These are phyloP conservation scores for Danaus melanippus DNA, from an alignment of 1,140 invertebrate genomes.

Conservation along the genomic window DNA sequence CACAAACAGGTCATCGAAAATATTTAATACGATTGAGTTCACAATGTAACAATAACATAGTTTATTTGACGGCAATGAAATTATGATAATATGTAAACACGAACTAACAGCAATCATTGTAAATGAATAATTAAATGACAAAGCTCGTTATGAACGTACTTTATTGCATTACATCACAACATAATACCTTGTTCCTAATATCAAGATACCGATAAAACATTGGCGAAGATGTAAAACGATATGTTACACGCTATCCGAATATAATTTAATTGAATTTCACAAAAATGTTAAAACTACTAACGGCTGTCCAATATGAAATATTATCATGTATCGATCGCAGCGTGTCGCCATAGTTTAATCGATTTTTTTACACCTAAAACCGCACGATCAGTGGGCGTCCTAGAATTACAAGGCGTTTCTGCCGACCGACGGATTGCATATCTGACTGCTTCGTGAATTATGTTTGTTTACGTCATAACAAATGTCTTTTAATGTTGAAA, in stretches of 20 bases:
- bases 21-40: not conserved
- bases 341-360: constrained; percentile 66
- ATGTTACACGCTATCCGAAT: constrained; percentile 38
- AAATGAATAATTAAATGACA: constrained; percentile 16
- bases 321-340: constrained; percentile 66
- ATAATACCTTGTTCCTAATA: constrained; percentile 30
- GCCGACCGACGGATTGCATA: constrained; percentile 43
- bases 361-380: constrained; percentile 72
- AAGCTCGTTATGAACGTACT: constrained; percentile 23
- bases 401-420: constrained; percentile 62
- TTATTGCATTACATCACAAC: constrained; percentile 28
- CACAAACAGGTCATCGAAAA: not conserved
- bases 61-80: constrained; percentile 12
- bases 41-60: constrained; percentile 2
- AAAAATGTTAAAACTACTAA: constrained; percentile 58
- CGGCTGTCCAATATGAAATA: constrained; percentile 62
- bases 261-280: constrained; percentile 66
- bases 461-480: constrained; percentile 61
- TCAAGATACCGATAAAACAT: constrained; percentile 38
- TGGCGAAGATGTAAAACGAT: constrained; percentile 52
- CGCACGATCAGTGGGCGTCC: constrained; percentile 61
- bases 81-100: constrained; percentile 13
- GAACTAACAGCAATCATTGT: constrained; percentile 10
- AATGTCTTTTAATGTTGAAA: constrained; percentile 40
- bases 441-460: constrained; percentile 57